These are phyloP conservation scores for Rotaria sp. DNA, from an alignment of 2,888 invertebrate species.

Conservation along the genomic window DNA sequence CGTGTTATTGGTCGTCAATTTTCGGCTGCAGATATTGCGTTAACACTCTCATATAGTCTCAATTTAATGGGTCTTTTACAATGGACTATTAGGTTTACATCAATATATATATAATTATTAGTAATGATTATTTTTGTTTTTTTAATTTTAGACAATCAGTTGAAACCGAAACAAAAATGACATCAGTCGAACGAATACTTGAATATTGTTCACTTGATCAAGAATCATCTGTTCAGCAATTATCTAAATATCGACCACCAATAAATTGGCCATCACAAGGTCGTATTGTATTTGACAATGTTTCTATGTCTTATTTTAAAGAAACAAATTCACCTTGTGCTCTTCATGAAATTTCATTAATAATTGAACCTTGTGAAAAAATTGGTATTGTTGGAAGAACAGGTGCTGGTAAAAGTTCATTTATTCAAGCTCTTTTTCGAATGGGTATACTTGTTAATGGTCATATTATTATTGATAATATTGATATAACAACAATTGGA, in stretches of 20 bases:
- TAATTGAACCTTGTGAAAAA: conserved; percentile 58
- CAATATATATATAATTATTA: conserved; percentile 58
- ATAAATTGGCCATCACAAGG: conserved; percentile 55
- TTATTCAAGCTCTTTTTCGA: conserved; percentile 72
- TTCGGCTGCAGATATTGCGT: conserved; percentile 41
- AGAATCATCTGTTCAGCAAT: conserved; percentile 2
- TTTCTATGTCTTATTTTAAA: conserved; percentile 65
- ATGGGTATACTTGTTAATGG: conserved; percentile 70
- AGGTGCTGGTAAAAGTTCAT: conserved; percentile 61
- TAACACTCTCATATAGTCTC: conserved; percentile 52
- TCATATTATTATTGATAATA: conserved; percentile 70
- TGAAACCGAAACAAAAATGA: conserved; percentile 60
- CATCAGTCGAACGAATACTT: conserved; percentile 71
- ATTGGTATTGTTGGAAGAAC: conserved; percentile 63
- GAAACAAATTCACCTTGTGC: conserved; percentile 63
- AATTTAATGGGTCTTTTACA: conserved; percentile 71
- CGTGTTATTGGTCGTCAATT: conserved; percentile 55
- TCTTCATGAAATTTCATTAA: conserved; percentile 59
- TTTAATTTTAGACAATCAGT: conserved; percentile 69
- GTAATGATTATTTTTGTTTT: no score
- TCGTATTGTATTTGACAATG: conserved; percentile 48
- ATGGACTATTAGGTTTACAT: conserved; percentile 59
- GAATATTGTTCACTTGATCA: conserved; percentile 70
- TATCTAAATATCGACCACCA: conserved; percentile 48
- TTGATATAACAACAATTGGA: conserved; percentile 61